These are phyloP conservation scores for Elegia similella DNA, from an alignment of 2,888 invertebrate species.

Conservation along the genomic window DNA sequence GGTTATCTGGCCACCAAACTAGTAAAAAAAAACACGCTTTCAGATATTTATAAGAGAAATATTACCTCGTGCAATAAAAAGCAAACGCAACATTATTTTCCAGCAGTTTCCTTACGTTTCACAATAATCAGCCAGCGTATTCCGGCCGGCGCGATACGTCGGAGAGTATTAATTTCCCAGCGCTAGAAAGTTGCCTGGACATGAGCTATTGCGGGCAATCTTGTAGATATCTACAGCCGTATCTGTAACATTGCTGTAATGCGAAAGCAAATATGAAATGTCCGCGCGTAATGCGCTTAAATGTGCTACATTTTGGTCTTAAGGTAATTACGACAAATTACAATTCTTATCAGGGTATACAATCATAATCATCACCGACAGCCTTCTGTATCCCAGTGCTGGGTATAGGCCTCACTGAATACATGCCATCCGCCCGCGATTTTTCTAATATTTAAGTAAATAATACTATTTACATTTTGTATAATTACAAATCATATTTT, in stretches of 20 bases:
- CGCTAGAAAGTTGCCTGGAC: slow-evolving; percentile 55
- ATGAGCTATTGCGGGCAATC: slow-evolving; percentile 19
- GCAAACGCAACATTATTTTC: background rate
- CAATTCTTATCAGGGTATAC: no score
- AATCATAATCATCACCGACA: no score
- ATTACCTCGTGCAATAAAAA: background rate
- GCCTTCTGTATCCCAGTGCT: no score
- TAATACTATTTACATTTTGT: no score
- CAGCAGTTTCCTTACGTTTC: slow-evolving; percentile 33
- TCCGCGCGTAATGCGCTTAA: background rate
- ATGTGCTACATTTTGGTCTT: background rate
- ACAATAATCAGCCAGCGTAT: slow-evolving; percentile 21
- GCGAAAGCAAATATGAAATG: background rate
- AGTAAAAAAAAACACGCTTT: no score
- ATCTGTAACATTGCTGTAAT: slow-evolving; percentile 8
- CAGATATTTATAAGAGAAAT: no score
- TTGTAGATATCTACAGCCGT: slow-evolving; percentile 4
- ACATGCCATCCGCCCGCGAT: no score
- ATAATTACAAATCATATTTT: no score
- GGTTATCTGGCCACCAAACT: no score
- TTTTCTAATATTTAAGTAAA: no score
- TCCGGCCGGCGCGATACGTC: slow-evolving; percentile 43
- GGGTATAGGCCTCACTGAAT: no score
- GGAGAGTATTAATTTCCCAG: slow-evolving; percentile 62
- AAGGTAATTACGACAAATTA: background rate